These are phyloP conservation scores for Notoglanidium macrostoma DNA, from an alignment of 2,797 vertebrate genomes.

Conservation along the genomic window DNA sequence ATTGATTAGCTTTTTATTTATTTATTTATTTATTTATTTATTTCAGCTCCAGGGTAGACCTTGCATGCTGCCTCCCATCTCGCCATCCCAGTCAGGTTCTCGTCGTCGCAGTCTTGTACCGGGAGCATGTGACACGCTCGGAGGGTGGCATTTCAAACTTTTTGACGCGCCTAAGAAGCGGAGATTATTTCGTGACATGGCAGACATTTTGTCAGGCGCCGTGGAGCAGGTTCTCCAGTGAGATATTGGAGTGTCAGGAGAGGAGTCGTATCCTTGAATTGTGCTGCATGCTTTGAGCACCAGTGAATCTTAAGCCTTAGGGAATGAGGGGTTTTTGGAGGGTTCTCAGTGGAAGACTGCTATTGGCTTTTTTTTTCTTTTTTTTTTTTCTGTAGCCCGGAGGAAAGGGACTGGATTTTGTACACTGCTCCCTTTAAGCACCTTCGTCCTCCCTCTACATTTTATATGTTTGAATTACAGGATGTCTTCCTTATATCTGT, in stretches of 20 bases:
- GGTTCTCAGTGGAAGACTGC: not conserved
- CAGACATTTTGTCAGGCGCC: constrained; percentile 45
- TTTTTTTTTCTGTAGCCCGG: not conserved
- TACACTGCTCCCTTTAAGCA: not conserved
- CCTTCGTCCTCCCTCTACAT: not conserved
- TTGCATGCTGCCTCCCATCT: not conserved
- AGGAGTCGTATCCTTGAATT: constrained; percentile 12
- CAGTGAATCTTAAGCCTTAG: constrained; percentile 31
- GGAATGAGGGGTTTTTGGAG: constrained; percentile 12
- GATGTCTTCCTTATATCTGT: not conserved
- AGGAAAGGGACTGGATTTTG: not conserved
- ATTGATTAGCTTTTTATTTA: not conserved
- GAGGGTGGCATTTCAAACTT: constrained; percentile 29
- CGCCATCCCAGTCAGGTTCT: not conserved
- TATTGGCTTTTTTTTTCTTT: not conserved
- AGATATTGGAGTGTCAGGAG: constrained; percentile 17
- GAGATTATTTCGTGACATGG: constrained; percentile 32
- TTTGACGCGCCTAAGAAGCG: constrained; percentile 13
- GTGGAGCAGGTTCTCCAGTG: constrained; percentile 3
- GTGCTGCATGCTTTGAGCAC: constrained; percentile 20
- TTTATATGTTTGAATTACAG: not conserved
- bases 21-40: not conserved
- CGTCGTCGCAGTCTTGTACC: not conserved
- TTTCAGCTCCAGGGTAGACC: not conserved
- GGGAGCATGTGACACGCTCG: not conserved